A percentile compares a stretch with the other conserved stretches of the same genome.
Evolutionary conservation across 2,888 invertebrate species (phyloP).

Genomic region (Mactromeris polynyma): DNA sequence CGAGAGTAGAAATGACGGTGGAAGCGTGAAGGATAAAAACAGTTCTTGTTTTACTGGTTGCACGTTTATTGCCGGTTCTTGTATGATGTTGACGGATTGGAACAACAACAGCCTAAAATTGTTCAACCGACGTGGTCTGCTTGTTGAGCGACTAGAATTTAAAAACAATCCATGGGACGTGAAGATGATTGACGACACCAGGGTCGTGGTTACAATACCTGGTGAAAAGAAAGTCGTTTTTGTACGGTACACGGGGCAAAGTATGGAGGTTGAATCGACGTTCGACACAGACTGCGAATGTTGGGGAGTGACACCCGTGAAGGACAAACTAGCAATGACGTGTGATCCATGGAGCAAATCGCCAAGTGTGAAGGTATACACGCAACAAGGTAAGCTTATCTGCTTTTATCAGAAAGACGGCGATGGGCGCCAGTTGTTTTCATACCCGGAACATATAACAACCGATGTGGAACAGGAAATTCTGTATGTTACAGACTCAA

Average conservation of each 20-base stretch:
- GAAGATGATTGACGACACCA: slow-evolving; percentile 52
- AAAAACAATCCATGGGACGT: slow-evolving; percentile 69
- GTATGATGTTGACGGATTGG: slow-evolving; percentile 66
- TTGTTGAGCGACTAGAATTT: slow-evolving; percentile 45
- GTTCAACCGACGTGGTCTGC: slow-evolving; percentile 59
- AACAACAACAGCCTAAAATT: slow-evolving; percentile 65
- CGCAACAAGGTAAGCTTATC: slow-evolving; percentile 47
- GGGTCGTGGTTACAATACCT: slow-evolving; percentile 60
- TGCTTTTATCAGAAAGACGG: slow-evolving; percentile 62
- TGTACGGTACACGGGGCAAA: slow-evolving; percentile 42
- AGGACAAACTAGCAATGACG: slow-evolving; percentile 58
- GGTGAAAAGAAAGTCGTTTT: slow-evolving; percentile 57
- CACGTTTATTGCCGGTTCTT: slow-evolving; percentile 48
- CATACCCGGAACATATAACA: slow-evolving; percentile 62
- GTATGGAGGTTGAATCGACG: slow-evolving; percentile 39
- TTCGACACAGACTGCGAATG: slow-evolving; percentile 64
- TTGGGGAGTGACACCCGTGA: slow-evolving; percentile 56
- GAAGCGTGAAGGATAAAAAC: slow-evolving; percentile 45
- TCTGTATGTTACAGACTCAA: slow-evolving; percentile 57
- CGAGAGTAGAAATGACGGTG: slow-evolving; percentile 38
- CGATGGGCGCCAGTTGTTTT: slow-evolving; percentile 46
- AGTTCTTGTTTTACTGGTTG: slow-evolving; percentile 63
- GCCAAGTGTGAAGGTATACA: slow-evolving; percentile 59
- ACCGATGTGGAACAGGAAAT: slow-evolving; percentile 44
- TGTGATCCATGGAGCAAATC: slow-evolving; percentile 66